Percentiles rank a stretch among this genome's conserved stretches.
Evolutionary conservation across 2,797 vertebrate species (phyloP).

Genomic region (Pangasius macronema): DNA sequence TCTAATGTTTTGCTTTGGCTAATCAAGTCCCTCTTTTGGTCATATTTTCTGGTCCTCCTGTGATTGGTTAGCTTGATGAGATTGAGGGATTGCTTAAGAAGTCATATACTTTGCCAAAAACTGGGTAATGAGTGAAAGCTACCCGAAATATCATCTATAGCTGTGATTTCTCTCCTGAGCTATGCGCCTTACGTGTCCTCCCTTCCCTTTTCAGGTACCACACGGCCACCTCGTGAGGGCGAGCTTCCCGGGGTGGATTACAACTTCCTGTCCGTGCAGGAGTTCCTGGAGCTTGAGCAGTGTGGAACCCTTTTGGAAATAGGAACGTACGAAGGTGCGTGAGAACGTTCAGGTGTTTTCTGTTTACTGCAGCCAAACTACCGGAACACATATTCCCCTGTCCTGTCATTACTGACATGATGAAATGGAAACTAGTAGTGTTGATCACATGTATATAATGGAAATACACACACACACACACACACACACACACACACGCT

Average conservation of each 20-base stretch:
- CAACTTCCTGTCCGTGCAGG: conserved; percentile 91
- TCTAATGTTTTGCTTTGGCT: neutral
- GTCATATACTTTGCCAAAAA: neutral
- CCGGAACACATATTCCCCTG: neutral
- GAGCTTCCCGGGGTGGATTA: conserved; percentile 96
- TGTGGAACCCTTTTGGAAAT: conserved; percentile 95
- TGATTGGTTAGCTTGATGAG: neutral
- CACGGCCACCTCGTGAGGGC: conserved; percentile 88
- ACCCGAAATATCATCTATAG: neutral
- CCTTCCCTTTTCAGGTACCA: conserved; percentile 81
- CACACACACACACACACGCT: conserved; percentile 8
- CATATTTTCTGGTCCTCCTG: neutral
- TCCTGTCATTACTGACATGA: neutral
- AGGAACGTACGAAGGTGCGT: conserved; percentile 93
- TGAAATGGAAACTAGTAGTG: conserved; percentile 21
- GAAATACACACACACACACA: conserved; percentile 19
- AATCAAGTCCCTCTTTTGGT: neutral
- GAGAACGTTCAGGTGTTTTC: neutral
- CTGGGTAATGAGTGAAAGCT: neutral
- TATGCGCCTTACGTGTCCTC: neutral
- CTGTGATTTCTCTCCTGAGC: neutral
- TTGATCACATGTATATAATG: neutral
- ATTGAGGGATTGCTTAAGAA: neutral
- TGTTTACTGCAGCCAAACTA: conserved; percentile 16
- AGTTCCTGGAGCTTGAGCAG: conserved; percentile 89